These are phyloP conservation scores for Theretra japonica DNA, from an alignment of 2,888 invertebrate species.

Conservation along the genomic window DNA sequence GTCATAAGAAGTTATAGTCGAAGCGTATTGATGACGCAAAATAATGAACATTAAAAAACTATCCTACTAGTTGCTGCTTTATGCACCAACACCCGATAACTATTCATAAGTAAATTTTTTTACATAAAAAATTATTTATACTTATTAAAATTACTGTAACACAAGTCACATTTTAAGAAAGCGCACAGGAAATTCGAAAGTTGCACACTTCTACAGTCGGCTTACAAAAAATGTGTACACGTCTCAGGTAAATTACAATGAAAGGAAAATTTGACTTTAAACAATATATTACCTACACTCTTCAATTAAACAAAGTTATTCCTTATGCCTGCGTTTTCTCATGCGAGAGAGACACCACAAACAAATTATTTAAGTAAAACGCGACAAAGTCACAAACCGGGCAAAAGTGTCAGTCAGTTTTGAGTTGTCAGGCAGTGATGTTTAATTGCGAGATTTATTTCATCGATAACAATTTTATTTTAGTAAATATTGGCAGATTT, in stretches of 20 bases:
- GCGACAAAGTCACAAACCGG: constrained; percentile 6
- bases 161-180: neutral
- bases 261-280: neutral
- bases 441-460: neutral
- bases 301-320: neutral
- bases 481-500: too few relatives aligned
- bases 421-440: neutral
- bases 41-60: too few relatives aligned
- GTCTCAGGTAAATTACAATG: neutral
- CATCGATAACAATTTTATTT: neutral
- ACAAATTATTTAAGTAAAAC: neutral
- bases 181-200: neutral
- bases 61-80: too few relatives aligned
- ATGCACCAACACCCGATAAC: too few relatives aligned
- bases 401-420: neutral
- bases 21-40: neutral
- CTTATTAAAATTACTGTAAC: neutral
- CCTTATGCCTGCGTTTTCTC: neutral
- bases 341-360: neutral
- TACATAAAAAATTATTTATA: too few relatives aligned
- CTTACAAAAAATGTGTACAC: neutral
- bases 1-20: neutral
- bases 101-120: too few relatives aligned
- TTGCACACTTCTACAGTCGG: neutral
- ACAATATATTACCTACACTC: neutral